Percentiles rank a stretch among this genome's conserved stretches.
These are phyloP conservation scores for Oithona nana DNA, from an alignment of 2,888 invertebrate species.

Conservation along the genomic window DNA sequence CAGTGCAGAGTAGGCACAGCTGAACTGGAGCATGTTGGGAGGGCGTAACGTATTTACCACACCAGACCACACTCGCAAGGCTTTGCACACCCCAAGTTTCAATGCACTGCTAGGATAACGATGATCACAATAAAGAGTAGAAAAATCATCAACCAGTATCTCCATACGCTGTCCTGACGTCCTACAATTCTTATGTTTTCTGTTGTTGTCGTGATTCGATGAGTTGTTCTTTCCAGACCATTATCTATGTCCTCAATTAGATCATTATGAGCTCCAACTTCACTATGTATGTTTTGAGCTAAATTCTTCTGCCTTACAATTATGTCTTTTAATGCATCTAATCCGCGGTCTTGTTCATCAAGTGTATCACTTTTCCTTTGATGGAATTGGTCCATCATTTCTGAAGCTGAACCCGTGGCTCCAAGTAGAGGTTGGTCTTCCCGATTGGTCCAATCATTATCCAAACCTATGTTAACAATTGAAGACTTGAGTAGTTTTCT, in stretches of 20 bases:
- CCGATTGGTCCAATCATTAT: neutral
- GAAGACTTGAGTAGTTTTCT: neutral
- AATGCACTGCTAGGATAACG: neutral
- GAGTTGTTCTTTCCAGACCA: constrained; percentile 4
- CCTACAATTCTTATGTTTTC: neutral
- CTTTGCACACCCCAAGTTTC: too few relatives aligned
- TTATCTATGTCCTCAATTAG: constrained; percentile 15
- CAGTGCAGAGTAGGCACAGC: too few relatives aligned
- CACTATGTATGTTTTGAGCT: constrained; percentile 13
- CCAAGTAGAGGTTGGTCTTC: neutral
- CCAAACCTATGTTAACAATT: neutral
- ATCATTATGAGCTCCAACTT: constrained; percentile 16
- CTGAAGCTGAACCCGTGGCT: neutral
- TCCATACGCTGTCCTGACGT: neutral
- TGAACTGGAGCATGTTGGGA: too few relatives aligned
- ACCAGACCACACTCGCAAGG: too few relatives aligned
- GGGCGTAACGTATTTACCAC: too few relatives aligned
- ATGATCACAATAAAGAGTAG: constrained; percentile 4
- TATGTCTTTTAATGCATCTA: constrained; percentile 16
- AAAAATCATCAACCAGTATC: constrained; percentile 7
- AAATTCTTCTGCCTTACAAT: constrained; percentile 17
- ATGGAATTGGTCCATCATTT: neutral
- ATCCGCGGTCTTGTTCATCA: constrained; percentile 11
- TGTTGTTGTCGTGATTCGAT: constrained; percentile 6
- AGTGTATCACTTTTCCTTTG: neutral